Evolutionary conservation across 1,140 invertebrate genomes (phyloP), one percentile per base, ranked within the genome.

Genomic region (Drosophila fuyamai): DNA sequence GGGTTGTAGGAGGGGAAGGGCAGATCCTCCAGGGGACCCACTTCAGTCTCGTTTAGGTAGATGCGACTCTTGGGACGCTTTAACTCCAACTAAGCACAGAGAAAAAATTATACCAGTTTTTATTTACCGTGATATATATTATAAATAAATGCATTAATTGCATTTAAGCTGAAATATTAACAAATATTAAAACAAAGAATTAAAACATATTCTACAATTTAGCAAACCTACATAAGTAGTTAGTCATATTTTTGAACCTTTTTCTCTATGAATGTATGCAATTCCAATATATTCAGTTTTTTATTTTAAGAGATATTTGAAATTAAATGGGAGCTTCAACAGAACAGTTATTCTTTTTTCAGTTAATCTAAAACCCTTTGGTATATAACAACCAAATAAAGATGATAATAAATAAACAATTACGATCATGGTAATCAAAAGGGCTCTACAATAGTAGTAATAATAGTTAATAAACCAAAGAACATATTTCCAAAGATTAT

Each of bases 11-110:
- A 58, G 8, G 74, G 61, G 6, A 91, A 91, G 0, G 79, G 88
- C 38, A 89, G n/a, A 32, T 89, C 84, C 12, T 89, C 84, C 35
- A 89, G 29, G 1, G 84, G 84, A 2, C 84, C 84, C 16, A 89
- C 85, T 65, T 88, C 56, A 4, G 79, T 88, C 59, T 92, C 88
- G 43, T 92, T 92, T 2, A 91, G 6, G 43, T 80, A 92, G 43
- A 92, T 80, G 16, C 91, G 88, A 67, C 91, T 92, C 35, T 91
- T 92, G 23, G 91, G 91, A 16, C 90, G 84, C 47, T 91, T 89
- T 5, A 92, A 51, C 56, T 90, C 88, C 1, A 92, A 77, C 90
- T 92, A 36, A 36, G 7, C 7, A 23, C 13, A 32, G 23, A n/a
- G 12, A 27, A 48, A 9, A 48, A 4, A 12, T 29, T 4, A 65